Percentiles rank a stretch among this genome's conserved stretches.
These are phyloP conservation scores for Phalloptychus januarius DNA, from an alignment of 2,797 vertebrate species.

Conservation along the genomic window DNA sequence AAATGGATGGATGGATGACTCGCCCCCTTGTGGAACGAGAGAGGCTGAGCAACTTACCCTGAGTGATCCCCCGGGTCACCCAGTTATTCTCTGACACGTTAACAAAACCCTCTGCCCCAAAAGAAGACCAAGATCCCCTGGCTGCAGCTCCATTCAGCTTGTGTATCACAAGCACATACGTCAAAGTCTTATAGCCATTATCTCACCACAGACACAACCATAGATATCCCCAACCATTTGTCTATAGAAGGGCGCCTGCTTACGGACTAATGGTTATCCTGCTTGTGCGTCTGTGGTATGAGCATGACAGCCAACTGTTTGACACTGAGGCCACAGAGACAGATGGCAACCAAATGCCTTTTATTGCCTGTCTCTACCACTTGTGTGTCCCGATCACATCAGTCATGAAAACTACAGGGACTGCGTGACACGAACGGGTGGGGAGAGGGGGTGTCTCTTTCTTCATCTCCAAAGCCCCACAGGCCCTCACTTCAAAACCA, in stretches of 20 bases:
- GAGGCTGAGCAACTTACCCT: constrained; percentile 21
- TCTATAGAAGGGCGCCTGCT: constrained; percentile 69
- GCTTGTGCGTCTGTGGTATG: constrained; percentile 69
- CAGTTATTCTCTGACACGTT: constrained; percentile 55
- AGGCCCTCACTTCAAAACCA: constrained; percentile 46
- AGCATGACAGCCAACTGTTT: constrained; percentile 75
- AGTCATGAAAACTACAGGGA: constrained; percentile 58
- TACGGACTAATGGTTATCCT: constrained; percentile 78
- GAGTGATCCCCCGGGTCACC: constrained; percentile 12
- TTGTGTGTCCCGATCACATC: constrained; percentile 76
- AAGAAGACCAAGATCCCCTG: constrained; percentile 23
- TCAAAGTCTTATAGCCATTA: constrained; percentile 55
- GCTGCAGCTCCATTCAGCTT: constrained; percentile 31
- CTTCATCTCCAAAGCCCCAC: constrained; percentile 30
- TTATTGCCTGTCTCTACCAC: constrained; percentile 75
- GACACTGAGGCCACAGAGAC: constrained; percentile 75
- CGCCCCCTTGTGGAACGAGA: constrained; percentile 11
- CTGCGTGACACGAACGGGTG: constrained; percentile 36
- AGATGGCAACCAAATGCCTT: constrained; percentile 81
- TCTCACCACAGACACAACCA: constrained; percentile 65
- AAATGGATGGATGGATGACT: too few species aligned
- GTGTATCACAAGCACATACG: constrained; percentile 46
- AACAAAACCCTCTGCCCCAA: constrained; percentile 36
- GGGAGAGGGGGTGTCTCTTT: constrained; percentile 17
- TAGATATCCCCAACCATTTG: constrained; percentile 65